These are phyloP conservation scores for Sturmia bella DNA, from an alignment of 2,888 invertebrate species.

Conservation along the genomic window DNA sequence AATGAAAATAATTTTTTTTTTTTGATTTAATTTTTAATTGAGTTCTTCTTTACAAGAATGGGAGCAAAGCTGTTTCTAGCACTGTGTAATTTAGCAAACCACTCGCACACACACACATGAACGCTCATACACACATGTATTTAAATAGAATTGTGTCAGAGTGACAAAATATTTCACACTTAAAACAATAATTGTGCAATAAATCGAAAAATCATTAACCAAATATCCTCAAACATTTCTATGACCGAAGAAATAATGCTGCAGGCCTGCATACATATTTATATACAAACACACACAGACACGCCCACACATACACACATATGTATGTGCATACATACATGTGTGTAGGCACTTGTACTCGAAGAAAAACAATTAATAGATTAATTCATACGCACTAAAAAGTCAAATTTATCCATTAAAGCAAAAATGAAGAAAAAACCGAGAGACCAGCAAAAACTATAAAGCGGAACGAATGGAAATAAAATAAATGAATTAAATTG, in stretches of 20 bases:
- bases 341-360: background rate
- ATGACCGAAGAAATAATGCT: too few species aligned
- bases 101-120: too few species aligned
- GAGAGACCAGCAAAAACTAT: slow-evolving; percentile 21
- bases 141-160: background rate
- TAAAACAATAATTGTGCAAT: slow-evolving; percentile 23
- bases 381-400: slow-evolving; percentile 57
- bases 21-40: too few species aligned
- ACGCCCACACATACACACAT: background rate
- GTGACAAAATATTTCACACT: background rate
- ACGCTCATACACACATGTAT: too few species aligned
- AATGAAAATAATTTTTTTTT: too few species aligned
- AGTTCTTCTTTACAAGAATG: too few species aligned
- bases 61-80: too few species aligned
- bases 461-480: slow-evolving; percentile 59
- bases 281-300: too few species aligned
- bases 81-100: too few species aligned
- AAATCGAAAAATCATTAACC: slow-evolving; percentile 27
- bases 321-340: background rate
- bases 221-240: slow-evolving; percentile 26
- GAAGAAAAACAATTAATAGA: slow-evolving; percentile 24
- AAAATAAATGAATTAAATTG: slow-evolving; percentile 43
- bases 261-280: too few species aligned
- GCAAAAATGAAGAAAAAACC: background rate
- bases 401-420: slow-evolving; percentile 55